A percentile compares a stretch with the other conserved stretches of the same genome.
These are phyloP conservation scores for Cyclopterus lumpus DNA, from an alignment of 2,797 vertebrate genomes.

Conservation along the genomic window DNA sequence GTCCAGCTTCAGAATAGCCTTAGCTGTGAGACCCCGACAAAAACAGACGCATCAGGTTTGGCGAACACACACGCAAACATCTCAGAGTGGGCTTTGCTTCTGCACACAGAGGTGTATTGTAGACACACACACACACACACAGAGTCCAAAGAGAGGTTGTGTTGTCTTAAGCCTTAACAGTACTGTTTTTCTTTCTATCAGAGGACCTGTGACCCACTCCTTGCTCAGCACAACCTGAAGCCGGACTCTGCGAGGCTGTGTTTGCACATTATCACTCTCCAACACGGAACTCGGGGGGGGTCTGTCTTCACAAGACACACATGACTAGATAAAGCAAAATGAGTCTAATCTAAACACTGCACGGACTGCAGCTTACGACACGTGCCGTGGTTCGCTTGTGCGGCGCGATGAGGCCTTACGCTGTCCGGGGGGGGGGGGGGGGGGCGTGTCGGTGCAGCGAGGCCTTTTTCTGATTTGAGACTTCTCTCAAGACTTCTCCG, in stretches of 20 bases:
- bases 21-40: conserved; percentile 46
- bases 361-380: conserved; percentile 28
- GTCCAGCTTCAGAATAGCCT: conserved; percentile 68
- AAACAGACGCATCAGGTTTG: conserved; percentile 34
- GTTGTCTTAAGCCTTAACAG: conserved; percentile 72
- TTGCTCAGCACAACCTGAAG: conserved; percentile 57
- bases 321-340: conserved; percentile 12
- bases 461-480: conserved; percentile 19
- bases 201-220: conserved; percentile 59
- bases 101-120: conserved; percentile 64
- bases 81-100: conserved; percentile 18
- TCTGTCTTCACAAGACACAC: conserved; percentile 19
- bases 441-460: conserved; percentile 23
- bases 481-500: neutral
- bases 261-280: conserved; percentile 62
- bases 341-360: conserved; percentile 43
- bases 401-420: conserved; percentile 50
- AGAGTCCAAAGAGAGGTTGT: conserved; percentile 59
- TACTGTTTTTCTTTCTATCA: conserved; percentile 68
- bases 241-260: conserved; percentile 17
- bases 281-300: conserved; percentile 15
- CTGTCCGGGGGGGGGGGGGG: conserved; percentile 10
- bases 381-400: conserved; percentile 53
- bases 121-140: conserved; percentile 27
- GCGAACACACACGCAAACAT: conserved; percentile 32